Percentiles rank a stretch among this genome's conserved stretches.
Evolutionary conservation across 2,113 vertebrate species (phyloP).

Genomic region (Eurystomus gularis): DNA sequence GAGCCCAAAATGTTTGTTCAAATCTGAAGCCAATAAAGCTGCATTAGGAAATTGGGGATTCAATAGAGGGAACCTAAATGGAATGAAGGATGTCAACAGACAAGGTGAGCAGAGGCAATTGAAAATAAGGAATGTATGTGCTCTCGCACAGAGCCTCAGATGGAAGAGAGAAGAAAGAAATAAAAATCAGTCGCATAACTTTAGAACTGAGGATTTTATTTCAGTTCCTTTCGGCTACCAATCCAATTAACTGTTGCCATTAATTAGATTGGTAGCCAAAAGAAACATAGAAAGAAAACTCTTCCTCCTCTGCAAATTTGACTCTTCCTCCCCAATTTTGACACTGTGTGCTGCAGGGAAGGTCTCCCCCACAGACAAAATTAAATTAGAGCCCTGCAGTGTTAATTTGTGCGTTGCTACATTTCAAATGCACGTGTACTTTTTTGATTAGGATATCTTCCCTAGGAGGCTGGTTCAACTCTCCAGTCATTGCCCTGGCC

Average conservation of each 20-base stretch:
- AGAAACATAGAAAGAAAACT: conserved; percentile 34
- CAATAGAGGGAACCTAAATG: background rate
- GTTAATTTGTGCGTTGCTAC: background rate
- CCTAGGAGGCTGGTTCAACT: conserved; percentile 9
- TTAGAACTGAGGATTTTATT: conserved; percentile 16
- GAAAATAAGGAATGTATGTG: background rate
- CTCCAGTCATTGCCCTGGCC: background rate
- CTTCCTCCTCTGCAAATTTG: background rate
- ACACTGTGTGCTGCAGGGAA: background rate
- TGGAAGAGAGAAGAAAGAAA: background rate
- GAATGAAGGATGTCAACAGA: background rate
- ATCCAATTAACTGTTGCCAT: conserved; percentile 39
- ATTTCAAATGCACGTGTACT: background rate
- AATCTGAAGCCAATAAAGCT: background rate
- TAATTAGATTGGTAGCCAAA: conserved; percentile 59
- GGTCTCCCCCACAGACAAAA: conserved; percentile 30
- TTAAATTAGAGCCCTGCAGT: conserved; percentile 35
- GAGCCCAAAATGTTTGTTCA: background rate
- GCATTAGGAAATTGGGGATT: background rate
- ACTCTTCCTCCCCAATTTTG: background rate
- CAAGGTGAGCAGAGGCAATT: background rate
- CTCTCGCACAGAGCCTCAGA: background rate
- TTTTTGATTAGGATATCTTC: conserved; percentile 32
- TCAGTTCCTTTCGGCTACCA: conserved; percentile 33
- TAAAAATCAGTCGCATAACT: background rate